phyloP scores from a whole-genome alignment of 2,888 invertebrate genomes.

The Gymnosoma rotundatum region DNA sequence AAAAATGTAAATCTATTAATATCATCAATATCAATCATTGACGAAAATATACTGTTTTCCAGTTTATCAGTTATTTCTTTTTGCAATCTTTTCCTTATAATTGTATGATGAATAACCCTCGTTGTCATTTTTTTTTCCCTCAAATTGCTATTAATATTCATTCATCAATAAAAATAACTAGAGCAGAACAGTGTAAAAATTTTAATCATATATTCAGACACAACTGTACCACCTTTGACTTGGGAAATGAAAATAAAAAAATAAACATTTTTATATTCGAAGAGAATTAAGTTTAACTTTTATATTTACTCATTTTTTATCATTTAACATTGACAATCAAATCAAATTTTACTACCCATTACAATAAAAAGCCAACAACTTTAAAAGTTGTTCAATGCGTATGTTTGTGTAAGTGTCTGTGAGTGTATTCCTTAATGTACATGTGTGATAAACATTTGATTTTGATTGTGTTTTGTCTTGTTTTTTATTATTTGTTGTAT shows the following conservation, averaged over 20 bases:
- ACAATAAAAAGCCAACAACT: constrained; percentile 62
- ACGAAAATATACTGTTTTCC: no score
- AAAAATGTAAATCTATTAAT: no score
- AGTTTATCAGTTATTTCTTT: background rate
- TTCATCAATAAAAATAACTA: constrained; percentile 62
- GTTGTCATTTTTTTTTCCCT: background rate
- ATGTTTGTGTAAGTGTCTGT: background rate
- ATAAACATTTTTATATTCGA: constrained; percentile 12
- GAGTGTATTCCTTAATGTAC: constrained; percentile 14
- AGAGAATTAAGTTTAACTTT: constrained; percentile 57
- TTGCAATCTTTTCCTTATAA: background rate
- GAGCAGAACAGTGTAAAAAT: constrained; percentile 67
- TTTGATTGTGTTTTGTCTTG: constrained; percentile 51
- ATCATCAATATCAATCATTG: no score
- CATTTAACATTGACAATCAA: constrained; percentile 70
- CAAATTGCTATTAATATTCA: constrained; percentile 40
- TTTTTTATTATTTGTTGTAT: constrained; percentile 27
- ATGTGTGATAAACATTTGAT: constrained; percentile 54
- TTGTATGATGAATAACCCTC: constrained; percentile 45
- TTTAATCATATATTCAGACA: constrained; percentile 23
- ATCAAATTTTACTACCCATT: constrained; percentile 70
- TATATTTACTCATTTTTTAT: constrained; percentile 55
- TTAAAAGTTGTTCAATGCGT: constrained; percentile 49
- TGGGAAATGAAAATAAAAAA: no score
- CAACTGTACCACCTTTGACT: constrained; percentile 58